Evolutionary conservation across 2,888 invertebrate genomes (phyloP).

Genomic region (Coleophora flavipennella): DNA sequence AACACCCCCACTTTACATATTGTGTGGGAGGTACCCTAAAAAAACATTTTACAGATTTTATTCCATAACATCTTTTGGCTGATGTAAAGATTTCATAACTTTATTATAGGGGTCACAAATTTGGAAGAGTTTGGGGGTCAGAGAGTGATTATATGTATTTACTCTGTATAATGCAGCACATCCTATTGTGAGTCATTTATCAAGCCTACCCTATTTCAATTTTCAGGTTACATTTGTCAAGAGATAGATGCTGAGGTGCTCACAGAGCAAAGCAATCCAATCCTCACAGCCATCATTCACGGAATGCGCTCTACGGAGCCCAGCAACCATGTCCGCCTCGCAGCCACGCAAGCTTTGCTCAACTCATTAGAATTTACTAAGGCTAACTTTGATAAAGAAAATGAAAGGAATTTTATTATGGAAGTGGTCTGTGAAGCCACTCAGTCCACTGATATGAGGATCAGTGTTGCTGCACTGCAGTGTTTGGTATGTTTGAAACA

Average conservation of each 20-base stretch:
- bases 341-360: slow-evolving; percentile 95
- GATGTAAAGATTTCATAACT: no score
- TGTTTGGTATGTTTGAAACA: no score
- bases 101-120: no score
- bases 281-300: slow-evolving; percentile 98
- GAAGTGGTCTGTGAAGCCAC: slow-evolving; percentile 99
- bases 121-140: no score
- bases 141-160: no score
- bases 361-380: slow-evolving; percentile 99
- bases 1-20: no score
- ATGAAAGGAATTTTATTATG: slow-evolving; percentile 99
- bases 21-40: no score
- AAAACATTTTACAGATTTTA: no score
- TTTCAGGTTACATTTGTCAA: slow-evolving; percentile 91
- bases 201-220: no score
- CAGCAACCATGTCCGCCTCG: slow-evolving; percentile 93
- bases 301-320: slow-evolving; percentile 97
- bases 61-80: no score
- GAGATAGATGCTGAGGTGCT: slow-evolving; percentile 96
- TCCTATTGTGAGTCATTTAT: no score
- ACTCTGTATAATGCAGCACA: no score
- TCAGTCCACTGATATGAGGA: slow-evolving; percentile 91
- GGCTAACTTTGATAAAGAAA: slow-evolving; percentile 98
- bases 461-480: slow-evolving; percentile 96
- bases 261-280: slow-evolving; percentile 93